Conservation (phyloP, 2,888 invertebrate genomes). For the Geotrupes spiniger region DNA sequence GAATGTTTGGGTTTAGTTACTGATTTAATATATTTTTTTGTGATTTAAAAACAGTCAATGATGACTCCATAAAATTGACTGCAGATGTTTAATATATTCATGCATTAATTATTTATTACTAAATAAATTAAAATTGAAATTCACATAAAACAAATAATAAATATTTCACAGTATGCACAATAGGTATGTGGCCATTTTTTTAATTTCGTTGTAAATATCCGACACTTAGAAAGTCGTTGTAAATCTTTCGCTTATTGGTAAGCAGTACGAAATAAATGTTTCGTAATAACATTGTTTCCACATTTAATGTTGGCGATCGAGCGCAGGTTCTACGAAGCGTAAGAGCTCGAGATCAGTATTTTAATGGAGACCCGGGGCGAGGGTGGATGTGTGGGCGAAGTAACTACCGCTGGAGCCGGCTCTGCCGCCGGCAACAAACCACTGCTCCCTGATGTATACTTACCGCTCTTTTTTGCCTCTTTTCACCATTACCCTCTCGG, state of each 20-base stretch:
- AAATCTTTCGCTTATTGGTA: slow-evolving; percentile 9
- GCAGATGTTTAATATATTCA: too few species aligned
- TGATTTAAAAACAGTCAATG: too few species aligned
- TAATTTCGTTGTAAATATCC: too few species aligned
- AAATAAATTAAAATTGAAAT: too few species aligned
- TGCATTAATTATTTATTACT: too few species aligned
- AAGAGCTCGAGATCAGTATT: slow-evolving; percentile 19
- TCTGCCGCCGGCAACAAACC: slow-evolving; percentile 34
- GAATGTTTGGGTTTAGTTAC: too few species aligned
- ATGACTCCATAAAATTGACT: too few species aligned
- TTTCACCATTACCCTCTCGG: slow-evolving; percentile 14
- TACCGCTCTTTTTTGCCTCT: slow-evolving; percentile 26
- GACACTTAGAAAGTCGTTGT: slow-evolving; percentile 3
- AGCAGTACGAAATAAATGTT: slow-evolving; percentile 15
- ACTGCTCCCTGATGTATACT: slow-evolving; percentile 41
- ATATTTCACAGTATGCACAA: too few species aligned
- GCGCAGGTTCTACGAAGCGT: slow-evolving; percentile 12
- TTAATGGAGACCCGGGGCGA: slow-evolving; percentile 38
- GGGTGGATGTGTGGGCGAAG: slow-evolving; percentile 44
- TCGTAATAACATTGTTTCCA: slow-evolving; percentile 16
- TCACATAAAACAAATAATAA: too few species aligned
- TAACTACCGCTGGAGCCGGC: slow-evolving; percentile 41
- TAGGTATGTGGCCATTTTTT: too few species aligned
- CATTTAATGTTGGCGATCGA: slow-evolving; percentile 9
- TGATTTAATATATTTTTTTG: too few species aligned